Base-by-base conservation (phyloP, 2,888 invertebrate genomes). In the Hirtodrosophila alboralis region DNA sequence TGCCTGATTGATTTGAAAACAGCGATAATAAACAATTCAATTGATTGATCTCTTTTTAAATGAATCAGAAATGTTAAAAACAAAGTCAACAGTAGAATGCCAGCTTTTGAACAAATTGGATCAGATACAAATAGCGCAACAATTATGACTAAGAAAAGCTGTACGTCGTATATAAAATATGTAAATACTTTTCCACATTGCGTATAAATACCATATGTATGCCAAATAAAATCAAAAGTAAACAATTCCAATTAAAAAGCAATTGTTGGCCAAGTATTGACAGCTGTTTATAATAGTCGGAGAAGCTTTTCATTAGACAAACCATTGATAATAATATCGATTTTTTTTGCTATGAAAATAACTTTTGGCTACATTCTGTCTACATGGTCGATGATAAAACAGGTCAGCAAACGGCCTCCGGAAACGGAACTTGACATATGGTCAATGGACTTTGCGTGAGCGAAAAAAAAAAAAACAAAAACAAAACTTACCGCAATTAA, bases 401-500 rank as follows among this genome's bases (percentile, higher is more conserved):
- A 21, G 66, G 59, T 59, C 45, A 47, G 31, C 7, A 18, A 30
- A 44, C 14, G 28, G 14, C 21, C 47, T 43, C 21, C 14, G 33
- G 26, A 10, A 13, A 4, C 38, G 26, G 13, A 13, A 4, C 38
- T 8, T 7, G 9, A 28, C n/a, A n/a, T 6, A n/a, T 64, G 67
- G 49, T 54, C 56, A 56, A 21, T 30, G 49, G 52, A n/a, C n/a
- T 43, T 16, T 47, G 16, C 4, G 8, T 23, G 18, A 21, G 5
- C 3, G 18, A n/a, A n/a, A n/a, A n/a, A n/a, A n/a, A n/a, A n/a
- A n/a, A n/a, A n/a, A n/a, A n/a, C n/a, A n/a, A n/a, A n/a, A 23
- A 13, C 26, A 10, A 8, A 44, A 88, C 89, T 88, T 73, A 88
- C 88, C 83, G 81, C 75, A 60, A 88, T 84, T 6, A 89, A 43